Conservation (phyloP, 1,140 invertebrate genomes). For the Whitmania pigra region DNA sequence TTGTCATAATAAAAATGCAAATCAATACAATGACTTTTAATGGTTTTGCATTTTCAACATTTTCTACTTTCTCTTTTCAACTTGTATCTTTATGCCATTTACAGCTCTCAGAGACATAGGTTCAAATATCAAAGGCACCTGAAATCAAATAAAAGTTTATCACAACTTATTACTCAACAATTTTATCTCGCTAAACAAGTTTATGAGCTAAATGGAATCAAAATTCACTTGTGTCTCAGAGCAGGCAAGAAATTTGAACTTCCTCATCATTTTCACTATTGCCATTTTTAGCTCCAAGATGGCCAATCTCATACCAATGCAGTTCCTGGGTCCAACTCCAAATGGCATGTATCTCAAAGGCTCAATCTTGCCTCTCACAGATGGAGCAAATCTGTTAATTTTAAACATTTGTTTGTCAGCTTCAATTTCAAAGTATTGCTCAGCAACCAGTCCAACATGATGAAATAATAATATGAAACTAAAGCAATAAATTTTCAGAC, state of each 20-base stretch:
- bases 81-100: too few species aligned
- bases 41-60: too few species aligned
- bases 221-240: slow-evolving; percentile 23
- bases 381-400: slow-evolving; percentile 24
- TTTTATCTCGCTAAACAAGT: too few species aligned
- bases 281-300: slow-evolving; percentile 55
- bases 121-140: too few species aligned
- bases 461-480: background rate
- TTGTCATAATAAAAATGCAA: too few species aligned
- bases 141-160: too few species aligned
- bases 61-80: too few species aligned
- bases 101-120: too few species aligned
- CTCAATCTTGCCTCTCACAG: slow-evolving; percentile 28
- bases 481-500: background rate
- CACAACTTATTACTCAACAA: background rate
- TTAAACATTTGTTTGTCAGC: background rate
- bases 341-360: slow-evolving; percentile 44
- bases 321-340: slow-evolving; percentile 47
- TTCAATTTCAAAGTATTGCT: too few species aligned
- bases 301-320: slow-evolving; percentile 54
- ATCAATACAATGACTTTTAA: too few species aligned
- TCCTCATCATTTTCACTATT: slow-evolving; percentile 33
- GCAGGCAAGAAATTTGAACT: slow-evolving; percentile 29
- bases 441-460: too few species aligned
- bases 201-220: background rate